A percentile compares a stretch with the other conserved stretches of the same genome.
These are phyloP conservation scores for Hesperophylax magnus DNA, from an alignment of 1,140 invertebrate genomes.

Conservation along the genomic window DNA sequence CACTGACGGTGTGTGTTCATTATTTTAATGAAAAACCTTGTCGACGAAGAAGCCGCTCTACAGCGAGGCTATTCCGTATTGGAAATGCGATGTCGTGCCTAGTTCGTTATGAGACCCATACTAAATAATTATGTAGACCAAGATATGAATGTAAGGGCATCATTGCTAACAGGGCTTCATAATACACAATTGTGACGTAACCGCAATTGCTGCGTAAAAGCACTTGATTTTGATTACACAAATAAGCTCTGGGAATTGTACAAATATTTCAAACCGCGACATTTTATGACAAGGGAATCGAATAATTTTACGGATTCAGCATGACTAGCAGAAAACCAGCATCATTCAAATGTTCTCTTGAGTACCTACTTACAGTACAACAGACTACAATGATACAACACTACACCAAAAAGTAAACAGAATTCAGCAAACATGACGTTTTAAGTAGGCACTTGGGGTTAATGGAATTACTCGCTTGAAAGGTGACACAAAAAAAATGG, in stretches of 20 bases:
- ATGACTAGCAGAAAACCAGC: not conserved
- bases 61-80: constrained; percentile 10
- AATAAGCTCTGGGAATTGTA: not conserved
- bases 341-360: too few relatives aligned
- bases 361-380: too few relatives aligned
- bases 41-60: not conserved
- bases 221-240: not conserved
- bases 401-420: too few relatives aligned
- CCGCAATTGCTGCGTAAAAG: constrained; percentile 8
- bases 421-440: too few relatives aligned
- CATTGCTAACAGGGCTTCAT: not conserved
- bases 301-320: not conserved
- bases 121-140: constrained; percentile 20
- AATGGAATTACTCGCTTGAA: too few relatives aligned
- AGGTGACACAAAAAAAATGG: too few relatives aligned
- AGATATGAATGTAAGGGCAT: constrained; percentile 19
- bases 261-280: not conserved
- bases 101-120: constrained; percentile 2
- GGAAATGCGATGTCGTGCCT: constrained; percentile 10
- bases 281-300: not conserved
- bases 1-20: too few relatives aligned
- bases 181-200: not conserved
- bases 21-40: not conserved
- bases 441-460: too few relatives aligned
- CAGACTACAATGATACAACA: too few relatives aligned